Percentiles rank a stretch among this genome's conserved stretches.
phyloP scores from a whole-genome alignment of 2,113 vertebrate genomes.

The Alces alces region DNA sequence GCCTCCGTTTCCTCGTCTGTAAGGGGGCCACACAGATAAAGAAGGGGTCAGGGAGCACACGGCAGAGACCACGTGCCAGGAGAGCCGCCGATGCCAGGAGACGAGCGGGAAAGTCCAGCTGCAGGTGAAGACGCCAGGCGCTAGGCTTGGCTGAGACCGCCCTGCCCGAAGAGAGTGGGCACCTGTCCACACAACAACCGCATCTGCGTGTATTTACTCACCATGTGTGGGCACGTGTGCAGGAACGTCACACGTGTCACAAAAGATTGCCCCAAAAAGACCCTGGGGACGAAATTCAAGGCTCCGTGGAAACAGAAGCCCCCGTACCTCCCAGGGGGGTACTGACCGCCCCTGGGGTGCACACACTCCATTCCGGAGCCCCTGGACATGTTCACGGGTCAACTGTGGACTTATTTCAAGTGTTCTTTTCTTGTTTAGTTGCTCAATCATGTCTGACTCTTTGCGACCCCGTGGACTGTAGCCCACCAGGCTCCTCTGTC shows the following conservation, averaged over 20 bases:
- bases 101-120: not conserved
- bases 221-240: not conserved
- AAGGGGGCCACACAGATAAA: not conserved
- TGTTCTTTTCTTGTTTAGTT: not conserved
- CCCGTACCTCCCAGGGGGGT: not conserved
- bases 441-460: not conserved
- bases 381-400: not conserved
- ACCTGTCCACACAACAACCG: fast-evolving
- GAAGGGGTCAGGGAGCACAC: not conserved
- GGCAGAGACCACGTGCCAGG: not conserved
- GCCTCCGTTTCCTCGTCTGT: not conserved
- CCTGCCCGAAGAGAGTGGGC: not conserved
- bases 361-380: not conserved
- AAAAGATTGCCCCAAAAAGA: not conserved
- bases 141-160: not conserved
- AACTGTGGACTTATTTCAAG: too few species aligned
- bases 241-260: fast-evolving
- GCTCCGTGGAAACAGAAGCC: not conserved
- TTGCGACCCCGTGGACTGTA: not conserved
- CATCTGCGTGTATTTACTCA: fast-evolving
- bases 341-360: not conserved
- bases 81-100: not conserved
- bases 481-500: not conserved
- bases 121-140: not conserved
- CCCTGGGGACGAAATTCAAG: too few species aligned